Conservation (phyloP, 2,113 vertebrate species). For the Mixornis gularis region DNA sequence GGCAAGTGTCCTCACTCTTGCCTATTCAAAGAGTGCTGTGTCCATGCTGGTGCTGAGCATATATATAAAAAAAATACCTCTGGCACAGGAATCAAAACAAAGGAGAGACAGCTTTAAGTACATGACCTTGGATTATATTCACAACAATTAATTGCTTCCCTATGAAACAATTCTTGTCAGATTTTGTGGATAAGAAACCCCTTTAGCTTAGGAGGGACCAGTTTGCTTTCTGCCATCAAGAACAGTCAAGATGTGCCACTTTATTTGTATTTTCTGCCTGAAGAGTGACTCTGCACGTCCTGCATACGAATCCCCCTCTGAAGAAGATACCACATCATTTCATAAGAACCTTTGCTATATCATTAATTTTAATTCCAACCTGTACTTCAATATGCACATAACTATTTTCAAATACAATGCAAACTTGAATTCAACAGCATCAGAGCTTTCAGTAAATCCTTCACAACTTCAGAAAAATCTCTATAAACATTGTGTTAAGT, state of each 20-base stretch:
- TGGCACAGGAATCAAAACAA: neutral
- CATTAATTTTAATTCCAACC: constrained; percentile 65
- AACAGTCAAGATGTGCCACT: neutral
- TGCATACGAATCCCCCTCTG: neutral
- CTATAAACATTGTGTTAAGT: constrained; percentile 65
- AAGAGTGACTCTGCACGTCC: neutral
- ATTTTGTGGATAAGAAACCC: neutral
- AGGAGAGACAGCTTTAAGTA: neutral
- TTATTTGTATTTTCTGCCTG: neutral
- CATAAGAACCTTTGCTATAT: constrained; percentile 34
- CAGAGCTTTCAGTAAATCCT: constrained; percentile 50
- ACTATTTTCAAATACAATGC: constrained; percentile 69
- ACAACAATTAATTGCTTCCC: neutral
- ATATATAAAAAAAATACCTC: neutral
- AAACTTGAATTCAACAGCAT: constrained; percentile 50
- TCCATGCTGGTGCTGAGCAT: neutral
- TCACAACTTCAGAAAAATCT: constrained; percentile 64
- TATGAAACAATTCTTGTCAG: neutral
- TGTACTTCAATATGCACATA: constrained; percentile 46
- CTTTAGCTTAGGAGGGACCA: neutral
- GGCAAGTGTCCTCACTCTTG: neutral
- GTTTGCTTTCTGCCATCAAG: neutral
- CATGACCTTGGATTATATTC: neutral
- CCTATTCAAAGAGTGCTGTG: fast-evolving
- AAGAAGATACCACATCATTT: constrained; percentile 38